These are phyloP conservation scores for Xestia rhomboidea DNA, from an alignment of 2,888 invertebrate genomes.

Conservation along the genomic window DNA sequence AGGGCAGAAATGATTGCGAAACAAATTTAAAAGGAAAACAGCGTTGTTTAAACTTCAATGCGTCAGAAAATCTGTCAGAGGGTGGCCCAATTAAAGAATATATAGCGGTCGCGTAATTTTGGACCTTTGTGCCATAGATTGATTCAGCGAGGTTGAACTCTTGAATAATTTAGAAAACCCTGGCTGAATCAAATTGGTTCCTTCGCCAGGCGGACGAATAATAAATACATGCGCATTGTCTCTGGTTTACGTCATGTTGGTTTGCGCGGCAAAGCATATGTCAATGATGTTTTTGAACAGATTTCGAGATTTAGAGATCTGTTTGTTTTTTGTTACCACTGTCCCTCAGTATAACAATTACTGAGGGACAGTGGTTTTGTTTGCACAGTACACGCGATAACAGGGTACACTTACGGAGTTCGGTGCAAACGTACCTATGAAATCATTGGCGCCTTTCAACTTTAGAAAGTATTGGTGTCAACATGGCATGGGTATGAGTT, in stretches of 20 bases:
- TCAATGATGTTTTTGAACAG: slow-evolving; percentile 41
- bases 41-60: slow-evolving; percentile 54
- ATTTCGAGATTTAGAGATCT: slow-evolving; percentile 2
- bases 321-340: slow-evolving; percentile 6
- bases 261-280: slow-evolving; percentile 62
- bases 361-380: not conserved
- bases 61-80: slow-evolving; percentile 59
- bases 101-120: slow-evolving; percentile 78
- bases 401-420: not conserved
- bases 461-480: not conserved
- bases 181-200: slow-evolving; percentile 71
- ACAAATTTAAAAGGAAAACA: slow-evolving; percentile 27
- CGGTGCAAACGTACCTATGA: not conserved
- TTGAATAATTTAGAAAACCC: slow-evolving; percentile 79
- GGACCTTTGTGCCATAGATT: slow-evolving; percentile 74
- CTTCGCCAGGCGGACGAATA: slow-evolving; percentile 76
- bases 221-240: slow-evolving; percentile 74
- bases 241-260: slow-evolving; percentile 58
- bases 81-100: slow-evolving; percentile 76
- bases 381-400: not conserved
- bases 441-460: not conserved
- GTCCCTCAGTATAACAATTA: too few species aligned
- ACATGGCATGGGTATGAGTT: too few species aligned
- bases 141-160: slow-evolving; percentile 78
- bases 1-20: slow-evolving; percentile 24